Evolutionary conservation across 1,140 invertebrate genomes (phyloP).

Genomic region (Drosophila funebris): DNA sequence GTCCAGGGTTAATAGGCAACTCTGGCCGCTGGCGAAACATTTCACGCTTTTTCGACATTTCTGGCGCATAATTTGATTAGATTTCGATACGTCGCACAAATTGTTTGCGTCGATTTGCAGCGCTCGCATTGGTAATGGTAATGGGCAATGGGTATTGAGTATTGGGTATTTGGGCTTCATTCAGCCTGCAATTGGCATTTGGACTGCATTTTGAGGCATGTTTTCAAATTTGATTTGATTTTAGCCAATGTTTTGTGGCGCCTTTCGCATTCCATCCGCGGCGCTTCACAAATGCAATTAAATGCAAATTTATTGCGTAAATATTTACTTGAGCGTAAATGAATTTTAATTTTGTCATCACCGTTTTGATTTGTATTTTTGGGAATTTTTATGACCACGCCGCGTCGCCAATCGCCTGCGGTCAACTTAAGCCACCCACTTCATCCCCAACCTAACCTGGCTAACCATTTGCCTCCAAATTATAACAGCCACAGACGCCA

Average conservation of each 20-base stretch:
- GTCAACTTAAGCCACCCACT: slow-evolving; percentile 1
- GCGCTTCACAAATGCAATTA: slow-evolving; percentile 68
- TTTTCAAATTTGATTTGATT: slow-evolving; percentile 78
- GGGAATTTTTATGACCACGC: slow-evolving; percentile 20
- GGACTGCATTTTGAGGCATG: slow-evolving; percentile 37
- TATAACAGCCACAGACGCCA: slow-evolving; percentile 3
- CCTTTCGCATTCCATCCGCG: slow-evolving; percentile 24
- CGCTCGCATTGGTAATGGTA: not conserved
- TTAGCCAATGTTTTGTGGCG: slow-evolving; percentile 55
- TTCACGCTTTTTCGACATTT: slow-evolving; percentile 81
- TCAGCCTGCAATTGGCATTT: slow-evolving; percentile 22
- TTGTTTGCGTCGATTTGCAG: slow-evolving; percentile 60
- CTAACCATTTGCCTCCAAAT: slow-evolving; percentile 25
- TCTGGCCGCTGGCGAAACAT: slow-evolving; percentile 58
- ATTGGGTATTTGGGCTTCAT: not conserved
- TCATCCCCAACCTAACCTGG: slow-evolving; percentile 1
- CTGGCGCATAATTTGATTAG: slow-evolving; percentile 81
- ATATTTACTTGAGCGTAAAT: slow-evolving; percentile 82
- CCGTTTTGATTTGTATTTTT: slow-evolving; percentile 22
- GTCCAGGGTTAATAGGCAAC: slow-evolving; percentile 49
- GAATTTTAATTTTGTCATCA: slow-evolving; percentile 78
- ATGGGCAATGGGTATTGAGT: not conserved
- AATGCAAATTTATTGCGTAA: slow-evolving; percentile 82
- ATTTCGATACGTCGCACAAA: slow-evolving; percentile 71
- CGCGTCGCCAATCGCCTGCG: slow-evolving; percentile 22